A percentile compares a stretch with the other conserved stretches of the same genome.
Conservation (phyloP, 2,888 invertebrate genomes). For the Patella depressa region DNA sequence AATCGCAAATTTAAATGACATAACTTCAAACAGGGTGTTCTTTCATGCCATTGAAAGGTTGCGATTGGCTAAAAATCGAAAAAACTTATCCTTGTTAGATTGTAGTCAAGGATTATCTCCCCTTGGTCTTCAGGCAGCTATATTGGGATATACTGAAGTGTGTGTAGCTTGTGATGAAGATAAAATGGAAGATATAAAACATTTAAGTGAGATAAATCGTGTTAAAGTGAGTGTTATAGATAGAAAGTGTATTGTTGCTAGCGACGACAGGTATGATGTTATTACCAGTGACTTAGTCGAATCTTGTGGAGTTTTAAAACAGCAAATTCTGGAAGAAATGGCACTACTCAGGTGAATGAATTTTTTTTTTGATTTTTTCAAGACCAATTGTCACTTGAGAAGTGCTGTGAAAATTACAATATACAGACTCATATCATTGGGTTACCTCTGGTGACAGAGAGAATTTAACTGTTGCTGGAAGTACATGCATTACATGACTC, state of each 20-base stretch:
- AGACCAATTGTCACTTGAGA: too few relatives aligned
- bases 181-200: conserved; percentile 30
- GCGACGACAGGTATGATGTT: conserved; percentile 40
- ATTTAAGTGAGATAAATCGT: conserved; percentile 44
- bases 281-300: conserved; percentile 54
- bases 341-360: conserved; percentile 53
- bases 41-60: conserved; percentile 44
- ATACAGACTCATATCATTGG: too few relatives aligned
- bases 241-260: conserved; percentile 32
- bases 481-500: too few relatives aligned
- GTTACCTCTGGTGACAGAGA: too few relatives aligned
- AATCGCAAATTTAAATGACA: conserved; percentile 52
- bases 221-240: conserved; percentile 25
- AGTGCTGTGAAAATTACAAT: too few relatives aligned
- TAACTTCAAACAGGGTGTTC: conserved; percentile 48
- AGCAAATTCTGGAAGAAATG: conserved; percentile 61
- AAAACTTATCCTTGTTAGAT: conserved; percentile 47
- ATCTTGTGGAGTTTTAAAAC: conserved; percentile 54
- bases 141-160: conserved; percentile 45
- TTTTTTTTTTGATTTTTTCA: too few relatives aligned
- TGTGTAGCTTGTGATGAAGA: conserved; percentile 43
- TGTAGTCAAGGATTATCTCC: conserved; percentile 51
- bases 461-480: too few relatives aligned
- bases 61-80: conserved; percentile 14
- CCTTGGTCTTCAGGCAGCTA: conserved; percentile 52